A percentile compares a stretch with the other conserved stretches of the same genome.
Evolutionary conservation across 2,797 vertebrate species (phyloP).

Genomic region (Gastrophryne carolinensis): DNA sequence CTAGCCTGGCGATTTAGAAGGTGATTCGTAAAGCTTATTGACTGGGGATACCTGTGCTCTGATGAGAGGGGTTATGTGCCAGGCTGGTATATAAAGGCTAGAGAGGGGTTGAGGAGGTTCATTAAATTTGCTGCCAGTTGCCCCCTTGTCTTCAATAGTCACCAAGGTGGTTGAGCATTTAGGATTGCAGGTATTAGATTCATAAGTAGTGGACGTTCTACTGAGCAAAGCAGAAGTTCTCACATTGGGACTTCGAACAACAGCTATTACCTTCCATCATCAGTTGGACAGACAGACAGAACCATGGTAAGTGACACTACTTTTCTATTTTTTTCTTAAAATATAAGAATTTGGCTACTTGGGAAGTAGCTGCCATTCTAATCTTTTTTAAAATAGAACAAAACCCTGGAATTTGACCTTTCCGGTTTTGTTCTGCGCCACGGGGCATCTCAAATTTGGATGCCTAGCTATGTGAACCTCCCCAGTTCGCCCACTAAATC

Average conservation of each 20-base stretch:
- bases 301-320: slow-evolving; percentile 93
- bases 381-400: too few relatives aligned
- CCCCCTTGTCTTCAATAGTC: slow-evolving; percentile 86
- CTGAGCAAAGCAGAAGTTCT: slow-evolving; percentile 99
- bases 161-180: slow-evolving; percentile 95
- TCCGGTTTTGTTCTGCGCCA: too few relatives aligned
- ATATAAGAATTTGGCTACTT: too few relatives aligned
- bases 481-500: too few relatives aligned
- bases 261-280: slow-evolving; percentile 99
- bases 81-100: slow-evolving; percentile 83
- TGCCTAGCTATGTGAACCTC: too few relatives aligned
- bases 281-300: slow-evolving; percentile 93
- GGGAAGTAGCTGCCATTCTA: too few relatives aligned
- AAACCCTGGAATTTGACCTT: too few relatives aligned
- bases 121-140: slow-evolving; percentile 74
- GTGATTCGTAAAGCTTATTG: slow-evolving; percentile 75
- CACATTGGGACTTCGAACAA: slow-evolving; percentile 99
- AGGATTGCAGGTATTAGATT: slow-evolving; percentile 98
- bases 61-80: slow-evolving; percentile 81
- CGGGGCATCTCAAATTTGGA: too few relatives aligned
- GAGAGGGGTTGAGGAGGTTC: slow-evolving; percentile 76
- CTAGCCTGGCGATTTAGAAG: neutral
- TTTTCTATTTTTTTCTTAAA: slow-evolving; percentile 61
- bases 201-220: slow-evolving; percentile 99
- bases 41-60: slow-evolving; percentile 92